Evolutionary conservation across 2,113 vertebrate species (phyloP).

Genomic region (Eleginops maclovinus): DNA sequence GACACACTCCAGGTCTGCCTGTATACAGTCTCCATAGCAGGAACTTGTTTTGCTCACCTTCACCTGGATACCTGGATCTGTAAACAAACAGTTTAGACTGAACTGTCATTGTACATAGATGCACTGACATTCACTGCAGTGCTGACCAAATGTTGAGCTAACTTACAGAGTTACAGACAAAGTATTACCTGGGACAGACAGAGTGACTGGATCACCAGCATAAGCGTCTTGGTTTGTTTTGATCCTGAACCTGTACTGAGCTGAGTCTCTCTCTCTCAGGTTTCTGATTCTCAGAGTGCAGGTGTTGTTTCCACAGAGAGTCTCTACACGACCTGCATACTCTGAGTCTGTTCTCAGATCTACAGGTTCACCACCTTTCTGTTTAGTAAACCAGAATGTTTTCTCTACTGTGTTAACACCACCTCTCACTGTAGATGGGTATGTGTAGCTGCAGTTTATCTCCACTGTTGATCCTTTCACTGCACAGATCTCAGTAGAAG

Average conservation of each 20-base stretch:
- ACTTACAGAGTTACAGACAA: too few relatives aligned
- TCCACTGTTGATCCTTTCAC: not conserved
- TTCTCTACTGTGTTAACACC: rapidly evolving
- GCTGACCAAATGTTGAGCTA: too few relatives aligned
- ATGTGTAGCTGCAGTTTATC: not conserved
- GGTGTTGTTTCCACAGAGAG: rapidly evolving
- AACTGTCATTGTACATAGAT: too few relatives aligned
- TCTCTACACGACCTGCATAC: not conserved
- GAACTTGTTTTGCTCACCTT: too few relatives aligned
- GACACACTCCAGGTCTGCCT: too few relatives aligned
- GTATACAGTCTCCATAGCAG: too few relatives aligned
- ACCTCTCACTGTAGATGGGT: not conserved
- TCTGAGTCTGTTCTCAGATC: not conserved
- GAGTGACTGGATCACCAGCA: not conserved
- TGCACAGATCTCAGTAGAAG: not conserved
- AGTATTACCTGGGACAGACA: slow-evolving; percentile 29
- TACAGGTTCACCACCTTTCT: not conserved
- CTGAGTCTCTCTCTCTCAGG: slow-evolving; percentile 16
- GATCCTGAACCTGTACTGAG: slow-evolving; percentile 31
- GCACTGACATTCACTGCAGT: too few relatives aligned
- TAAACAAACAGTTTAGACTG: too few relatives aligned
- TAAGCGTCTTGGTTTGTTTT: not conserved
- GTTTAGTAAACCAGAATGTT: not conserved
- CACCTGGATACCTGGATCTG: too few relatives aligned
- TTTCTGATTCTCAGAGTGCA: slow-evolving; percentile 12